These are phyloP conservation scores for Gonatopus flavifemur DNA, from an alignment of 1,140 invertebrate genomes.

Conservation along the genomic window DNA sequence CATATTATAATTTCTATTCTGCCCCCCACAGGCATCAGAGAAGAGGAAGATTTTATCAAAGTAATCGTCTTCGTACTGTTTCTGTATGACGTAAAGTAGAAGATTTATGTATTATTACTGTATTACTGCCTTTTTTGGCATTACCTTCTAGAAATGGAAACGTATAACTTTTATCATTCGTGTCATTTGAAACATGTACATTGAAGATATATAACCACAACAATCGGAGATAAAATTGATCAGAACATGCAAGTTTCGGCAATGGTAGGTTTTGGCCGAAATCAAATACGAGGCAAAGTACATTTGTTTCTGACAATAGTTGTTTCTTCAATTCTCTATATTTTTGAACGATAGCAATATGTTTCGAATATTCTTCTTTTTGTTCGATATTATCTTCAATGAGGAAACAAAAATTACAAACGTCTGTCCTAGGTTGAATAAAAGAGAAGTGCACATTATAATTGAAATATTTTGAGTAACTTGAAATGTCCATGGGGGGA, in stretches of 20 bases:
- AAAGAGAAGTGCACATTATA: not conserved
- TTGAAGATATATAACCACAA: conserved; percentile 12
- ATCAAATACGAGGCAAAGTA: not conserved
- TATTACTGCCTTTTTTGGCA: conserved; percentile 11
- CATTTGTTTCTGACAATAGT: not conserved
- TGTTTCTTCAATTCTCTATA: not conserved
- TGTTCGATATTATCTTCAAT: not conserved
- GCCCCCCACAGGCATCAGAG: not conserved
- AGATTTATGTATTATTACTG: conserved; percentile 10
- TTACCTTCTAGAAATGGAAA: conserved; percentile 7
- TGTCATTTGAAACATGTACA: conserved; percentile 5
- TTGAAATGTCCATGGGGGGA: not conserved
- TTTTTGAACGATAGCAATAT: not conserved
- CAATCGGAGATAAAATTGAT: conserved; percentile 9
- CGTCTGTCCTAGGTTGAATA: not conserved
- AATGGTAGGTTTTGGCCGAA: not conserved
- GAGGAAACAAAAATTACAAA: not conserved
- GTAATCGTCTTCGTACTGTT: not conserved
- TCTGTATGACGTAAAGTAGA: conserved; percentile 1
- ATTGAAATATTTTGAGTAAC: not conserved
- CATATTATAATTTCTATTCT: not conserved
- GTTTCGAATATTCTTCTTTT: not conserved
- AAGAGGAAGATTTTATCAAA: conserved; percentile 7
- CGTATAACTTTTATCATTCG: conserved; percentile 5
- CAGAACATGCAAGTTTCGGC: not conserved